These are phyloP conservation scores for Procavia capensis DNA, from an alignment of 2,113 vertebrate species.

Conservation along the genomic window DNA sequence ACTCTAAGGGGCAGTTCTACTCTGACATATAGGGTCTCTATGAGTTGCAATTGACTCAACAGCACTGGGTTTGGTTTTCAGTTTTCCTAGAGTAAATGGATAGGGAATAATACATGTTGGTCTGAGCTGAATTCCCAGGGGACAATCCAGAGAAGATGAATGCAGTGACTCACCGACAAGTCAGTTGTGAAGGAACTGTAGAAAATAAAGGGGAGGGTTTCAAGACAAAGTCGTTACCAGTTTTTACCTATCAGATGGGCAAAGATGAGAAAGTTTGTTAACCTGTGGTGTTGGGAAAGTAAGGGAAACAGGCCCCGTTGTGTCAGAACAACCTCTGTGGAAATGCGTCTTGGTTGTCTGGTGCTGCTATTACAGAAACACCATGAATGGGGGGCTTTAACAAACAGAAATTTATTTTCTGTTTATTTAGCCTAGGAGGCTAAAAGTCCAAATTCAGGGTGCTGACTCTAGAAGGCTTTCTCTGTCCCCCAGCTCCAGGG, in stretches of 20 bases:
- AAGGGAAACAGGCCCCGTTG: not conserved
- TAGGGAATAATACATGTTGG: not conserved
- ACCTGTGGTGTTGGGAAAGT: not conserved
- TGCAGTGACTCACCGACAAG: not conserved
- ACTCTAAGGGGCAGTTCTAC: too few species aligned
- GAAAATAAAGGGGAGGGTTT: not conserved
- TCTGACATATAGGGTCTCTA: too few species aligned
- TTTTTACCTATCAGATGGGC: slow-evolving; percentile 30
- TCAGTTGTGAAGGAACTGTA: not conserved
- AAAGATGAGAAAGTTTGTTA: not conserved
- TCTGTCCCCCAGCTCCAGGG: not conserved
- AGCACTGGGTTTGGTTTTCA: too few species aligned
- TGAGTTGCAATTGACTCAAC: too few species aligned
- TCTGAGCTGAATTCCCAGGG: not conserved
- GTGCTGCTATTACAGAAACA: not conserved
- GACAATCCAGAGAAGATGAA: not conserved
- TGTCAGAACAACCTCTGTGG: not conserved
- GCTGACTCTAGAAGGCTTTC: not conserved
- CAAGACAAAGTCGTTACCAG: not conserved
- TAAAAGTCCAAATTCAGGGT: not conserved
- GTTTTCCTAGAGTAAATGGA: not conserved
- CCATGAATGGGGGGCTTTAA: not conserved
- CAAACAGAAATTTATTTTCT: not conserved
- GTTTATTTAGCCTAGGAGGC: not conserved
- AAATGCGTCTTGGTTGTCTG: not conserved